Percentiles rank a stretch among this genome's conserved stretches.
Conservation (phyloP, 2,113 vertebrate species). For the Ondatra zibethicus region DNA sequence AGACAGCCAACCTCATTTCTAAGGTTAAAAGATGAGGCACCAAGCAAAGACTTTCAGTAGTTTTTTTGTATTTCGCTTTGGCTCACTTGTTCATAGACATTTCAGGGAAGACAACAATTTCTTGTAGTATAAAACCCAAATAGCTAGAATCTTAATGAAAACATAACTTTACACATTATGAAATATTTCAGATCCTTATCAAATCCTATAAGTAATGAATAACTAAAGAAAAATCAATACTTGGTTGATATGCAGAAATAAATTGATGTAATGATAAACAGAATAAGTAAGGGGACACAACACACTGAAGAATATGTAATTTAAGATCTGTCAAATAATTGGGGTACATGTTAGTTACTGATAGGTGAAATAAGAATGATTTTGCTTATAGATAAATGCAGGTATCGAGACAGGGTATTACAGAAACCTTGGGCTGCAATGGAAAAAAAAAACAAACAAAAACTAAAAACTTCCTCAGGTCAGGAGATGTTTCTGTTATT, state of each 20-base stretch:
- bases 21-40: not conserved
- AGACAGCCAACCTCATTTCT: not conserved
- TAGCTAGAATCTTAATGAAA: conserved; percentile 61
- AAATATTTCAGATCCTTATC: not conserved
- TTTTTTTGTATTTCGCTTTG: conserved; percentile 27
- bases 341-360: conserved; percentile 45
- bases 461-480: conserved; percentile 33
- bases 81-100: not conserved
- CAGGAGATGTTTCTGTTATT: conserved; percentile 74
- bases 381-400: conserved; percentile 64
- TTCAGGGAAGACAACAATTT: not conserved
- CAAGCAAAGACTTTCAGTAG: not conserved
- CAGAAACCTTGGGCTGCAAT: conserved; percentile 67
- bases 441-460: not conserved
- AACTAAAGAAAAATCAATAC: conserved; percentile 51
- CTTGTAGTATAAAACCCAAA: not conserved
- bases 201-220: conserved; percentile 41
- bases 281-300: not conserved
- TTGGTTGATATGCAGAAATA: conserved; percentile 8
- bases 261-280: conserved; percentile 20
- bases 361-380: conserved; percentile 35
- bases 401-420: conserved; percentile 25
- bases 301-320: conserved; percentile 6
- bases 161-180: not conserved
- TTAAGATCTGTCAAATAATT: conserved; percentile 43